Percentiles rank a stretch among this genome's conserved stretches.
Evolutionary conservation across 2,888 invertebrate species (phyloP).

Genomic region (Ypsolopha scabrella): DNA sequence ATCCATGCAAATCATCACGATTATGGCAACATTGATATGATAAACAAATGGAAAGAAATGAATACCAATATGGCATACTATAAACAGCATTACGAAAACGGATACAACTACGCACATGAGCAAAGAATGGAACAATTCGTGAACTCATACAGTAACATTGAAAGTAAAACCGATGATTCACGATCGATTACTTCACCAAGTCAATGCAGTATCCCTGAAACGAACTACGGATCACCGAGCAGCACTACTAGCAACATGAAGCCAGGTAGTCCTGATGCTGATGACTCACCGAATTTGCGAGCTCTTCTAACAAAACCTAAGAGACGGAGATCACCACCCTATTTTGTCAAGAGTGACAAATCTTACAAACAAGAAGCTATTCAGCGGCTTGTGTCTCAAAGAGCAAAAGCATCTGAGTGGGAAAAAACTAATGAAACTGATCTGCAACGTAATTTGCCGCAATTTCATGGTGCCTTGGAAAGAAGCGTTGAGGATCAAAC

Average conservation of each 20-base stretch:
- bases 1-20: constrained; percentile 20
- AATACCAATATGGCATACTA: constrained; percentile 26
- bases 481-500: constrained; percentile 33
- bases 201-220: constrained; percentile 43
- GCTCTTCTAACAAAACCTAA: constrained; percentile 62
- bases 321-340: constrained; percentile 31
- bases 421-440: constrained; percentile 43
- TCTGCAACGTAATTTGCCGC: constrained; percentile 51
- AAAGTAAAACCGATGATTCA: constrained; percentile 29
- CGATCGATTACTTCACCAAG: constrained; percentile 45
- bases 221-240: constrained; percentile 50
- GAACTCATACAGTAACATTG: constrained; percentile 24
- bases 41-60: constrained; percentile 49
- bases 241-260: constrained; percentile 38
- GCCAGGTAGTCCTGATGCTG: constrained; percentile 32
- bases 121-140: constrained; percentile 23
- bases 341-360: constrained; percentile 36
- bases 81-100: constrained; percentile 33
- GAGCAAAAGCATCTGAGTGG: constrained; percentile 36
- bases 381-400: constrained; percentile 35
- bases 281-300: constrained; percentile 70
- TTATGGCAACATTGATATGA: constrained; percentile 35
- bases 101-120: constrained; percentile 25
- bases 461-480: constrained; percentile 59
- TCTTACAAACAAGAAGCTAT: constrained; percentile 34